A percentile compares a stretch with the other conserved stretches of the same genome.
These are phyloP conservation scores for Lepidurus packardi DNA, from an alignment of 1,140 invertebrate species.

Conservation along the genomic window DNA sequence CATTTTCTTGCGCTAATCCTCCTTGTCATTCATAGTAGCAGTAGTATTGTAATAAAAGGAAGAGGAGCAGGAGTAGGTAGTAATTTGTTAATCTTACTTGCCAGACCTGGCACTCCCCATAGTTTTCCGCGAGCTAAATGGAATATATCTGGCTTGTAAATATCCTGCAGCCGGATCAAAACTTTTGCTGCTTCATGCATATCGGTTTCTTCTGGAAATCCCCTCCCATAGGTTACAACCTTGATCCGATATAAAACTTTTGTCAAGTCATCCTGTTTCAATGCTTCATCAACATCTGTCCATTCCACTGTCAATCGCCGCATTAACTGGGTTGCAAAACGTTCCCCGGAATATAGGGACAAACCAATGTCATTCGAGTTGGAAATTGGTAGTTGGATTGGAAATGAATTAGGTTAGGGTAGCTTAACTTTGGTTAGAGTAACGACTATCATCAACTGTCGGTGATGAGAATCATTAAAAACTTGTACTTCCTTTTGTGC, in stretches of 20 bases:
- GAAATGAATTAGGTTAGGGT: no score
- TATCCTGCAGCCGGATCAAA: slow-evolving; percentile 53
- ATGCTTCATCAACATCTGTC: slow-evolving; percentile 40
- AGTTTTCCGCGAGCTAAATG: slow-evolving; percentile 48
- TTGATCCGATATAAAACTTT: slow-evolving; percentile 40
- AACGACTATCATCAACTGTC: no score
- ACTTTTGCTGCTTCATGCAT: slow-evolving; percentile 52
- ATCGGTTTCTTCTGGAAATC: slow-evolving; percentile 50
- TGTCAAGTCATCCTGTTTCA: slow-evolving; percentile 40
- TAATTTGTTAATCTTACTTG: slow-evolving; percentile 35
- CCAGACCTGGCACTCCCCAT: slow-evolving; percentile 38
- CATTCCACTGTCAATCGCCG: slow-evolving; percentile 51
- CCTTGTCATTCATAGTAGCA: not conserved
- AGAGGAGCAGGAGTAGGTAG: no score
- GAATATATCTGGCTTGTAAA: slow-evolving; percentile 51
- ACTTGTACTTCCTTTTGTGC: no score
- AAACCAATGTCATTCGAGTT: not conserved
- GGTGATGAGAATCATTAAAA: no score
- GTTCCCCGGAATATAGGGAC: not conserved
- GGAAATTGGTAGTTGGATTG: slow-evolving; percentile 8
- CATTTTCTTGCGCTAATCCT: no score
- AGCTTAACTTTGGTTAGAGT: no score
- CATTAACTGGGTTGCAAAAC: slow-evolving; percentile 43
- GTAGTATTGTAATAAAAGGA: not conserved
- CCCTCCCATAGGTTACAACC: slow-evolving; percentile 39